Conservation (phyloP, 37 sponge, comb jelly and placozoan species). For the Amphimedon queenslandica region DNA sequence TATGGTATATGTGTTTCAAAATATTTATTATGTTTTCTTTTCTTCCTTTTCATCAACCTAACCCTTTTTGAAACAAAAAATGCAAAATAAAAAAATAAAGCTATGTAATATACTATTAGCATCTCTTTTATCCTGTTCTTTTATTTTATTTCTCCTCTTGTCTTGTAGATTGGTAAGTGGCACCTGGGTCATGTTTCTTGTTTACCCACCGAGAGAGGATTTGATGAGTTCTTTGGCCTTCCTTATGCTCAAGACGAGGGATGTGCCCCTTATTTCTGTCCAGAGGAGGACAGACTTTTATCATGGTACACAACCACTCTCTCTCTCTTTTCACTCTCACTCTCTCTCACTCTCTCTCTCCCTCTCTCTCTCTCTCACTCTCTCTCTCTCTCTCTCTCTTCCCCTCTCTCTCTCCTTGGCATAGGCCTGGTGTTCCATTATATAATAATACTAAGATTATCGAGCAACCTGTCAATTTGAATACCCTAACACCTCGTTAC, state of each 20-base stretch:
- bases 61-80: too few relatives aligned
- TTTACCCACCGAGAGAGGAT: slow-evolving; percentile 47
- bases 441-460: slow-evolving; percentile 37
- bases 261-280: slow-evolving; percentile 22
- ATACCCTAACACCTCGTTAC: slow-evolving; percentile 44
- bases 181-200: slow-evolving; percentile 47
- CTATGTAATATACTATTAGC: too few relatives aligned
- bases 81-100: too few relatives aligned
- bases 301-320: background rate
- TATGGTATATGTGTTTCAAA: too few relatives aligned
- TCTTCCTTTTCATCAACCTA: too few relatives aligned
- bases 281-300: background rate
- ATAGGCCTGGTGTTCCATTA: slow-evolving; percentile 49
- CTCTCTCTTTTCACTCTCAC: background rate
- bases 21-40: too few relatives aligned
- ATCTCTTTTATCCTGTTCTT: too few relatives aligned
- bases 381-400: background rate
- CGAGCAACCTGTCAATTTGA: slow-evolving; percentile 54
- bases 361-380: background rate
- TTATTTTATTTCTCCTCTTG: too few relatives aligned
- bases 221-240: slow-evolving; percentile 55
- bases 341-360: background rate
- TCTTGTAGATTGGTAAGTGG: slow-evolving; percentile 58
- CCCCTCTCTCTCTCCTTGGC: background rate
- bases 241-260: slow-evolving; percentile 67